Percentiles rank a stretch among this genome's conserved stretches.
phyloP scores from a whole-genome alignment of 2,797 vertebrate genomes.

The Decapterus maruadsi region DNA sequence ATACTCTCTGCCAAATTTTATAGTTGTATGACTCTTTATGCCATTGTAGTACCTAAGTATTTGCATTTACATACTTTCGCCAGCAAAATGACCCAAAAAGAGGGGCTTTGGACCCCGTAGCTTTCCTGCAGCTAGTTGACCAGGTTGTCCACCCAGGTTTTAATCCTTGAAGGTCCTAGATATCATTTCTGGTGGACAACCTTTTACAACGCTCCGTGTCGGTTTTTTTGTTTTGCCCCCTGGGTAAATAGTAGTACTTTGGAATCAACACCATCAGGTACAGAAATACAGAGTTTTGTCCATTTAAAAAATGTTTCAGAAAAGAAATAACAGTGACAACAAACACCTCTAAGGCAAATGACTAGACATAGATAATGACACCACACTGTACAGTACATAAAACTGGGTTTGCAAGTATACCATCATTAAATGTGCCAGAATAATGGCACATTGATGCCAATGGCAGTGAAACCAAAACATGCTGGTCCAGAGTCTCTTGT shows the following conservation, averaged over 20 bases:
- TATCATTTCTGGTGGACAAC: too few relatives aligned
- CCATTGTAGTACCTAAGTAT: too few relatives aligned
- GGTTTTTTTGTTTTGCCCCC: too few relatives aligned
- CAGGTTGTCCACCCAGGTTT: too few relatives aligned
- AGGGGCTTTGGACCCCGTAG: too few relatives aligned
- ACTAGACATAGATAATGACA: slow-evolving; percentile 54
- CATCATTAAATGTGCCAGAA: slow-evolving; percentile 50
- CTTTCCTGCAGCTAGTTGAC: too few relatives aligned
- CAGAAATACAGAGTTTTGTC: slow-evolving; percentile 30
- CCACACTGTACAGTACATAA: slow-evolving; percentile 67
- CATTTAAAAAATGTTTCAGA: slow-evolving; percentile 31
- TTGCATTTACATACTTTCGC: too few relatives aligned
- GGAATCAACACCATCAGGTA: slow-evolving; percentile 42
- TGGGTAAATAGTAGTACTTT: slow-evolving; percentile 60
- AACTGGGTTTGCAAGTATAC: not conserved
- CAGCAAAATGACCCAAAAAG: too few relatives aligned
- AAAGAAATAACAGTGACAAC: slow-evolving; percentile 45
- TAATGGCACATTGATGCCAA: slow-evolving; percentile 58
- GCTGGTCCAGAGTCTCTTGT: slow-evolving; percentile 47
- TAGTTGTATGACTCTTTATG: too few relatives aligned
- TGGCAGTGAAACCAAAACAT: slow-evolving; percentile 51
- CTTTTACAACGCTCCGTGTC: too few relatives aligned
- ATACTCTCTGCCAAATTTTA: too few relatives aligned
- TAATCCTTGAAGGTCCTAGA: too few relatives aligned
- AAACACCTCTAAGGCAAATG: slow-evolving; percentile 24